Evolutionary conservation across 2,888 invertebrate species (phyloP).

Genomic region (Listrodromus nycthemerus): DNA sequence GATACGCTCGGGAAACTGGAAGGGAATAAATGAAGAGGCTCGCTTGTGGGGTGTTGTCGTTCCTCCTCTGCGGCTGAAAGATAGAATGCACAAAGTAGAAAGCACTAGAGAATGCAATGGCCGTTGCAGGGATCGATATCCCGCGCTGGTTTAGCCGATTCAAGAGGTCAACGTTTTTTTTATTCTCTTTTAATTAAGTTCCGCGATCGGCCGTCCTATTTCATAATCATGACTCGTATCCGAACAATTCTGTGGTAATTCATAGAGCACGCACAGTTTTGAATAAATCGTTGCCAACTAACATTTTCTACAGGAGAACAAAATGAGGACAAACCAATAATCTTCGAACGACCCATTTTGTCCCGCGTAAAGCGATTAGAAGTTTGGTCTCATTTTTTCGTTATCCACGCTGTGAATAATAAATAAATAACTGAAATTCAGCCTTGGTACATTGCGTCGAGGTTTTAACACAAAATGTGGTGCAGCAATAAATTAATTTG

Average conservation of each 20-base stretch:
- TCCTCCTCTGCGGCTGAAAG: constrained; percentile 4
- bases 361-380: no score
- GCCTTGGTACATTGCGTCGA: no score
- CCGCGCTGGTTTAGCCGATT: constrained; percentile 3
- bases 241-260: not conserved
- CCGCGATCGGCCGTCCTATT: not conserved
- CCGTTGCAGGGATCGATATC: constrained; percentile 1
- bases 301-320: no score
- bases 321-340: no score
- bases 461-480: no score
- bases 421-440: no score
- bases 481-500: no score
- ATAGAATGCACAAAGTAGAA: constrained; percentile 1
- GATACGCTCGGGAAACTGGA: constrained; percentile 46
- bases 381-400: no score
- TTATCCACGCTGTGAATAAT: no score
- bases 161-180: constrained; percentile 5
- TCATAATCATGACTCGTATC: not conserved
- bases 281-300: not conserved
- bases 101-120: constrained; percentile 11
- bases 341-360: no score
- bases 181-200: not conserved
- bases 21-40: constrained; percentile 37
- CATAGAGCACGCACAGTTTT: not conserved
- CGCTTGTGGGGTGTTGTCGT: constrained; percentile 13